Evolutionary conservation across 2,888 invertebrate genomes (phyloP), one percentile per base, ranked within the genome.

Genomic region (Gortyna flavago): DNA sequence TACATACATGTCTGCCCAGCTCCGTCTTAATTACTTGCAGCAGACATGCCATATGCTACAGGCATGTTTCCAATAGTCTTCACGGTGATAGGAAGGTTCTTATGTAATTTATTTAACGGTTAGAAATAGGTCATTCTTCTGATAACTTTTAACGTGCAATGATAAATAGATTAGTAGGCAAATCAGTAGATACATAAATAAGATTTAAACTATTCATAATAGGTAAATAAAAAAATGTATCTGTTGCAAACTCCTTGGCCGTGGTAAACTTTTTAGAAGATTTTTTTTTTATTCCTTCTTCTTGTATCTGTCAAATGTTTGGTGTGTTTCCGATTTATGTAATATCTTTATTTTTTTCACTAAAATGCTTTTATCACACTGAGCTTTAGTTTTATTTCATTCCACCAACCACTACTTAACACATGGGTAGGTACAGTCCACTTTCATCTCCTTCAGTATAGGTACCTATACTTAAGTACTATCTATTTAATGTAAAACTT

Each of bases 11-110:
- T 68, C 70, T 65, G 68, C 77, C 51, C 44, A 32, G 62, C 61
- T 51, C 29, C 21, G 11, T 54, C 64, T 75, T 84, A 71, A 77
- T 83, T 65, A 77, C 73, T 73, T 54, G 68, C 59, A 41, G 71
- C 54, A 84, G 73, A 77, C 81, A 48, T 38, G 41, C 16, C 51
- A 59, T 25, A 67, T 67, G 69, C 35, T 35, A 51, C 57, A n/a
- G 8, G 35, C 57, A 41, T 41, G 32, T n/a, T 54, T 66, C 8
- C 29, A 51, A 62, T 69, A 67, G 29, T n/a, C 18, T 48, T 41
- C 7, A 57, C 7, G 11, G 18, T 72, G 2, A 59, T 11, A 29
- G 6, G 32, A 62, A 41, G 7, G 18, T 48, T 35, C 35, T 62
- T 35, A 2, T 11, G 2, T 62, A 35, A 62, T 62, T 35, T 62